Evolutionary conservation across 2,113 vertebrate genomes (phyloP).

Genomic region (Toxotes chatareus): DNA sequence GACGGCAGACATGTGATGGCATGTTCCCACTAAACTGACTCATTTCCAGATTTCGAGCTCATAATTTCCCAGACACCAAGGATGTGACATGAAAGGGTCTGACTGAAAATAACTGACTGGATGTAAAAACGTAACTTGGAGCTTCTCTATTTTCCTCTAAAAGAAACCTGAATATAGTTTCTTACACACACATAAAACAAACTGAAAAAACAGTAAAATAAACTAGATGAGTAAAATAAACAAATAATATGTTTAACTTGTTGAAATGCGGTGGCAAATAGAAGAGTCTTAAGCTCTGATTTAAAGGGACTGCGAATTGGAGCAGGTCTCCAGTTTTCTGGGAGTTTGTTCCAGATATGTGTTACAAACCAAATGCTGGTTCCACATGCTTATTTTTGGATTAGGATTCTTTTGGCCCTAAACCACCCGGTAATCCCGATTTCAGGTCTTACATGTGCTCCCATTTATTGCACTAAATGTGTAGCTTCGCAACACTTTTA

Average conservation of each 20-base stretch:
- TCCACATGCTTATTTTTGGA: too few relatives aligned
- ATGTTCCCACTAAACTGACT: constrained; percentile 46
- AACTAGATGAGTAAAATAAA: too few relatives aligned
- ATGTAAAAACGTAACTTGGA: not conserved
- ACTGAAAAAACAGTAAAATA: too few relatives aligned
- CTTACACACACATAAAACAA: not conserved
- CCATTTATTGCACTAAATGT: not conserved
- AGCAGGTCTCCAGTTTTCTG: not conserved
- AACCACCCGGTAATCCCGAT: not conserved
- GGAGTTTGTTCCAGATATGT: too few relatives aligned
- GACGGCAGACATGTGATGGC: constrained; percentile 52
- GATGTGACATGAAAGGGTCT: not conserved
- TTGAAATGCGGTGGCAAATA: not conserved
- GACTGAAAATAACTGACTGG: not conserved
- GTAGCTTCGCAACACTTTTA: not conserved
- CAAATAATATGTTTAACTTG: not conserved
- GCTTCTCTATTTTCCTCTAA: not conserved
- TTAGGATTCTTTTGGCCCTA: not conserved
- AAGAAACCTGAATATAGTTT: too few relatives aligned
- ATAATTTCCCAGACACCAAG: constrained; percentile 20
- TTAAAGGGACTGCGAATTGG: not conserved
- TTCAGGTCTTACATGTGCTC: not conserved
- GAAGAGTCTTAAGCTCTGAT: not conserved
- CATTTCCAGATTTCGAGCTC: constrained; percentile 12
- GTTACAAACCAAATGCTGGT: too few relatives aligned